phyloP scores from a whole-genome alignment of 2,888 invertebrate species.

The Onchidella celtica region DNA sequence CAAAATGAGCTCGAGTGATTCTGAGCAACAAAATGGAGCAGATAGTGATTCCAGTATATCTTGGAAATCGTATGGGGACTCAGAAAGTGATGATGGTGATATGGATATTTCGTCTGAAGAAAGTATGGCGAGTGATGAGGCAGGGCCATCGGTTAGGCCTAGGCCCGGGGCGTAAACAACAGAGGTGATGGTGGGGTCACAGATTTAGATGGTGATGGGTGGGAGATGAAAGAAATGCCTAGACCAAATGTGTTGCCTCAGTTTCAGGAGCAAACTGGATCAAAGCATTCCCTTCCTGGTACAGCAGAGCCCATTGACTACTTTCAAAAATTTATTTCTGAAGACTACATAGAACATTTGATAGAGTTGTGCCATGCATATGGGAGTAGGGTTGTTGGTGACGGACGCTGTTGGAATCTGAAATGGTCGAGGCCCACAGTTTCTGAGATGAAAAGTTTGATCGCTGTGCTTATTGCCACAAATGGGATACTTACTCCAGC shows the following conservation, averaged over 20 bases:
- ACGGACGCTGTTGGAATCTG: background rate
- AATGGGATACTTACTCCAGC: background rate
- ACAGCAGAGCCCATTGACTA: background rate
- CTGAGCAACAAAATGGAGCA: too few species aligned
- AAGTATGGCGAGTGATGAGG: too few species aligned
- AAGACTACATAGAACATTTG: background rate
- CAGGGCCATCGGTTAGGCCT: too few species aligned
- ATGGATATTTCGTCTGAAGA: too few species aligned
- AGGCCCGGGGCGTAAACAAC: too few species aligned
- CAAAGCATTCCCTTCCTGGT: background rate
- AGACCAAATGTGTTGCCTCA: background rate
- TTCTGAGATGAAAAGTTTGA: background rate
- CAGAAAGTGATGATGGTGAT: too few species aligned
- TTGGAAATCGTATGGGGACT: too few species aligned
- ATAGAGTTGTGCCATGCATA: background rate
- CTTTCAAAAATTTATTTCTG: background rate
- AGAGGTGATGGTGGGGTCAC: too few species aligned
- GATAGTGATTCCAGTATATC: too few species aligned
- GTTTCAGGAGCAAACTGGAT: background rate
- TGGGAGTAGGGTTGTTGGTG: background rate
- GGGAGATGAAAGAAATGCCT: background rate
- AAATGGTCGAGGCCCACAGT: background rate
- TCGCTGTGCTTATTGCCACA: background rate
- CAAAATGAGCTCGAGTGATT: too few species aligned
- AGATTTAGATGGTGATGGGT: background rate